phyloP scores from a whole-genome alignment of 2,888 invertebrate species.

The Diaphora mendica region DNA sequence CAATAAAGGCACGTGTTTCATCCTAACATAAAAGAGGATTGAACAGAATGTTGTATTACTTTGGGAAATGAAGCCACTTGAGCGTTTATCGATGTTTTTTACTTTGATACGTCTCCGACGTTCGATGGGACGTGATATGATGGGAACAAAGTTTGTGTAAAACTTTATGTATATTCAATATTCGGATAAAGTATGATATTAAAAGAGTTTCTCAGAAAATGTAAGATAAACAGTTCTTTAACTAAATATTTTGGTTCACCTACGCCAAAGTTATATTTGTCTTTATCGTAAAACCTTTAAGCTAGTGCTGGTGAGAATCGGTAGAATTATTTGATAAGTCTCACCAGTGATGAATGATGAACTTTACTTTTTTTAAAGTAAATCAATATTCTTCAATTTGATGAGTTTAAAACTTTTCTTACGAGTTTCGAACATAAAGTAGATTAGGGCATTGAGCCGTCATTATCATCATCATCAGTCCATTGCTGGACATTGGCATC shows the following conservation, averaged over 20 bases:
- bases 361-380: not conserved
- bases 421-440: not conserved
- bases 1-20: constrained; percentile 55
- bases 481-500: too few relatives aligned
- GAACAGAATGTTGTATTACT: constrained; percentile 69
- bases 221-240: constrained; percentile 8
- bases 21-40: constrained; percentile 64
- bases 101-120: constrained; percentile 56
- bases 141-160: constrained; percentile 35
- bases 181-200: constrained; percentile 11
- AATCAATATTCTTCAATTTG: not conserved
- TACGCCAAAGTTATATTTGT: not conserved
- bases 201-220: constrained; percentile 1
- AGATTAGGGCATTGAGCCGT: not conserved
- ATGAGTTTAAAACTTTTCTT: not conserved
- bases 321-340: not conserved
- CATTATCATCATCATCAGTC: not conserved
- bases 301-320: not conserved
- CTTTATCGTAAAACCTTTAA: not conserved
- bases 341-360: not conserved
- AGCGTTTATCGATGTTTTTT: constrained; percentile 62
- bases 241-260: not conserved
- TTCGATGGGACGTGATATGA: constrained; percentile 55
- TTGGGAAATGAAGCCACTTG: constrained; percentile 69
- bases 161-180: constrained; percentile 23